These are phyloP conservation scores for Myotis yumanensis DNA, from an alignment of 2,113 vertebrate species.

Conservation along the genomic window DNA sequence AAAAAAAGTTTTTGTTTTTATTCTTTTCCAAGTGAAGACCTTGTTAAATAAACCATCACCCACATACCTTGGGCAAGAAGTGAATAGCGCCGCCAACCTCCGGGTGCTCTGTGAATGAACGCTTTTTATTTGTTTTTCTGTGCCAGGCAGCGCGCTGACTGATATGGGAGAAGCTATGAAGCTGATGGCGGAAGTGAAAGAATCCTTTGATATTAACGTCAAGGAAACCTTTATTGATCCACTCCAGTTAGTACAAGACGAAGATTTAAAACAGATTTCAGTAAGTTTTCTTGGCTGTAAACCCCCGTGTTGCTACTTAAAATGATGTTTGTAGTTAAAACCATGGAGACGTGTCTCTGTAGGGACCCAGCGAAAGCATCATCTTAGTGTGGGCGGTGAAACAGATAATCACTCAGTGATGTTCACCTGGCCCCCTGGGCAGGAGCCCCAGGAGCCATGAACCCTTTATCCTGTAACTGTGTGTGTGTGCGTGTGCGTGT, in stretches of 20 bases:
- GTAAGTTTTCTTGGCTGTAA: constrained; percentile 81
- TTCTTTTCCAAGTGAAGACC: neutral
- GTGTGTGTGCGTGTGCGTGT: too few species aligned
- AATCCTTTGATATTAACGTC: constrained; percentile 94
- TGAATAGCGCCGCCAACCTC: neutral
- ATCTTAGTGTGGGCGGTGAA: neutral
- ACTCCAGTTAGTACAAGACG: constrained; percentile 93
- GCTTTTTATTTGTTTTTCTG: constrained; percentile 28
- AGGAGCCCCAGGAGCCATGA: rapidly evolving
- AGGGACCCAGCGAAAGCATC: neutral
- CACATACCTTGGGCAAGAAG: neutral
- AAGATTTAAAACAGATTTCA: constrained; percentile 96
- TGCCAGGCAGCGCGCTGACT: constrained; percentile 87
- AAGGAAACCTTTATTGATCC: constrained; percentile 97
- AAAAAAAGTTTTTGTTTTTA: neutral
- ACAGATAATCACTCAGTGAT: neutral
- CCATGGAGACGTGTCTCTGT: neutral
- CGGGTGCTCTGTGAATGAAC: neutral
- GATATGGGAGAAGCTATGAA: constrained; percentile 95
- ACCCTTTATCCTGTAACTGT: neutral
- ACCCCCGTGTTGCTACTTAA: neutral
- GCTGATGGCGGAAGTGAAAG: constrained; percentile 95
- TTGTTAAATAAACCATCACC: neutral
- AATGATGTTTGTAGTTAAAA: neutral
- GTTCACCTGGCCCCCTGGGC: neutral